Conservation (phyloP, 2,113 vertebrate genomes). For the Odocoileus hemionus region DNA sequence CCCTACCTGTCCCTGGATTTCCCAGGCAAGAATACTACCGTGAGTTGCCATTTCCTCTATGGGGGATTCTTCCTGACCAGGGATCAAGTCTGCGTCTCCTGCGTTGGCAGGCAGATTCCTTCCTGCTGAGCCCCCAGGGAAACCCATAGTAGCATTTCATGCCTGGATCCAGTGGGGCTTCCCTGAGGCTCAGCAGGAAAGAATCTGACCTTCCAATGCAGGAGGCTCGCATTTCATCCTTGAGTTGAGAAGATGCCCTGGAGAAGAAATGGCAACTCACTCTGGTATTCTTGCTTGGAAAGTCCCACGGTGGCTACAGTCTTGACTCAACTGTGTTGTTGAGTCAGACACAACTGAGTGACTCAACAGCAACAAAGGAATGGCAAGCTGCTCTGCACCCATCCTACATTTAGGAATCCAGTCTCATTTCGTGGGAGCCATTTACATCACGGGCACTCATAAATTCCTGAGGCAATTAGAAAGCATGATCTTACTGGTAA, state of each 20-base stretch:
- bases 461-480: background rate
- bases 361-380: background rate
- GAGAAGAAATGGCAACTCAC: background rate
- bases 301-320: background rate
- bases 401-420: background rate
- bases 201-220: background rate
- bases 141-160: background rate
- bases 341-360: background rate
- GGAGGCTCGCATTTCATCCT: fast-evolving
- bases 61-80: background rate
- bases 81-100: background rate
- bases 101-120: background rate
- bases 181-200: background rate
- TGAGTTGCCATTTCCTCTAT: background rate
- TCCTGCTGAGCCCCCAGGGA: background rate
- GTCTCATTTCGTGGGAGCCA: background rate
- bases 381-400: background rate
- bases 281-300: background rate
- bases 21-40: background rate
- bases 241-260: background rate
- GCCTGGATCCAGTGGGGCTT: background rate
- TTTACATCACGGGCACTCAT: background rate
- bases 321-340: background rate
- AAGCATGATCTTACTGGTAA: background rate
- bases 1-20: background rate